These are phyloP conservation scores for Drosophila tsacasi DNA, from an alignment of 1,140 invertebrate species.

Conservation along the genomic window DNA sequence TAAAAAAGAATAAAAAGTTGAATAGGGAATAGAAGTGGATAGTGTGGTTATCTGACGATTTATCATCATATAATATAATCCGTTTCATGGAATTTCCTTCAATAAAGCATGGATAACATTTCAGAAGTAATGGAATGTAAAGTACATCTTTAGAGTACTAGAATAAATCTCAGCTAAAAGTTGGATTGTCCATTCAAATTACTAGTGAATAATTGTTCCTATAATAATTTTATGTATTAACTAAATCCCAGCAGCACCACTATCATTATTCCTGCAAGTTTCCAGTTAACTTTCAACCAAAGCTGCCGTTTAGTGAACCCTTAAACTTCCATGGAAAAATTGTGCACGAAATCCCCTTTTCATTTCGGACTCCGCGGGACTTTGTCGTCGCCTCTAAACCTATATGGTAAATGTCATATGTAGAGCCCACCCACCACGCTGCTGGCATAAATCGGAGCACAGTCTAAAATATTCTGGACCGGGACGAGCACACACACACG, in stretches of 20 bases:
- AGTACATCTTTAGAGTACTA: not conserved
- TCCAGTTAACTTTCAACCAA: not conserved
- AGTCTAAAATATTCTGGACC: slow-evolving; percentile 24
- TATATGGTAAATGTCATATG: slow-evolving; percentile 10
- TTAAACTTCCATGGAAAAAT: slow-evolving; percentile 1
- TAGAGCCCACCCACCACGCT: slow-evolving; percentile 1
- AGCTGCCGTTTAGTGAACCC: slow-evolving; percentile 2
- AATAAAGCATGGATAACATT: too few species aligned
- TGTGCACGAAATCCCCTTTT: slow-evolving; percentile 22
- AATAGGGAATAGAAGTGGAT: not conserved
- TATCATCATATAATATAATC: not conserved
- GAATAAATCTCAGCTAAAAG: not conserved
- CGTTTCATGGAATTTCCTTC: not conserved
- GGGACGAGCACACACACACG: slow-evolving; percentile 3
- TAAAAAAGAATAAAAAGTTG: not conserved
- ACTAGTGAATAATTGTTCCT: not conserved
- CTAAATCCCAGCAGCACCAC: not conserved
- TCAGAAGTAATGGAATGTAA: too few species aligned
- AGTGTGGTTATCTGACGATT: not conserved
- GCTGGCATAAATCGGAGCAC: slow-evolving; percentile 15
- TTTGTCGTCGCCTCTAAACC: slow-evolving; percentile 13
- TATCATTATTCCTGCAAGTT: not conserved
- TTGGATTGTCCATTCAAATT: not conserved
- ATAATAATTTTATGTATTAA: not conserved
- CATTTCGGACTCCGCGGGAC: not conserved